These are phyloP conservation scores for Pollicipes pollicipes DNA, from an alignment of 1,140 invertebrate genomes.

Conservation along the genomic window DNA sequence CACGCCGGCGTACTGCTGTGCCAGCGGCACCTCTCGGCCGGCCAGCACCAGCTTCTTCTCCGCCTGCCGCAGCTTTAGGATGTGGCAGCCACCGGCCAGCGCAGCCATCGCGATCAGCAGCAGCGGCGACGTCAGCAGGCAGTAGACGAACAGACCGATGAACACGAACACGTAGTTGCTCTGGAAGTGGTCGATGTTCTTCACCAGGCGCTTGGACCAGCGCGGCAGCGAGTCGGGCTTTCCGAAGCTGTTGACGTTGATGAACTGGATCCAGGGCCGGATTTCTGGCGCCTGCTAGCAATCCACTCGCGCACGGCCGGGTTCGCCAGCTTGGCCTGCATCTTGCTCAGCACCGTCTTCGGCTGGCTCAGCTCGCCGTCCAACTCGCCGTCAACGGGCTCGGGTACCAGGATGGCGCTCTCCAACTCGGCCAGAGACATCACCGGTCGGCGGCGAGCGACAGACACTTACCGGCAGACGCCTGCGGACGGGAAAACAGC, in stretches of 20 bases:
- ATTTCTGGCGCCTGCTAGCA: constrained; percentile 36
- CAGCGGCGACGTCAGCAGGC: constrained; percentile 59
- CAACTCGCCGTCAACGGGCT: not conserved
- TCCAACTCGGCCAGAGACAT: not conserved
- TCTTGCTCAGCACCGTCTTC: not conserved
- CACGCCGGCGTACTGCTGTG: constrained; percentile 52
- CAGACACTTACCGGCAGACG: no score
- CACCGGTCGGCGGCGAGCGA: no score
- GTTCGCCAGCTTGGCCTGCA: constrained; percentile 24
- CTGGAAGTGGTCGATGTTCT: constrained; percentile 69
- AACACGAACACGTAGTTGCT: constrained; percentile 76
- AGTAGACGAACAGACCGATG: constrained; percentile 57
- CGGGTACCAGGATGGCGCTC: not conserved
- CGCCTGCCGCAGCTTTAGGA: constrained; percentile 42
- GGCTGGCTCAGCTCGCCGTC: not conserved
- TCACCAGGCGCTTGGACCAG: constrained; percentile 46
- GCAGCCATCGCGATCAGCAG: constrained; percentile 45
- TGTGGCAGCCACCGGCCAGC: constrained; percentile 49
- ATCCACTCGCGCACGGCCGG: constrained; percentile 40
- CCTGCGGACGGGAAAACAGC: no score
- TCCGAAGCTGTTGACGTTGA: constrained; percentile 42
- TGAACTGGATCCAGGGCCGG: constrained; percentile 41
- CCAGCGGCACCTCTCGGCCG: constrained; percentile 46
- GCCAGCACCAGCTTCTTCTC: constrained; percentile 40
- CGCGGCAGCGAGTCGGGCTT: constrained; percentile 34